phyloP scores from a whole-genome alignment of 1,140 invertebrate species.

The Brachionus manjavacas region DNA sequence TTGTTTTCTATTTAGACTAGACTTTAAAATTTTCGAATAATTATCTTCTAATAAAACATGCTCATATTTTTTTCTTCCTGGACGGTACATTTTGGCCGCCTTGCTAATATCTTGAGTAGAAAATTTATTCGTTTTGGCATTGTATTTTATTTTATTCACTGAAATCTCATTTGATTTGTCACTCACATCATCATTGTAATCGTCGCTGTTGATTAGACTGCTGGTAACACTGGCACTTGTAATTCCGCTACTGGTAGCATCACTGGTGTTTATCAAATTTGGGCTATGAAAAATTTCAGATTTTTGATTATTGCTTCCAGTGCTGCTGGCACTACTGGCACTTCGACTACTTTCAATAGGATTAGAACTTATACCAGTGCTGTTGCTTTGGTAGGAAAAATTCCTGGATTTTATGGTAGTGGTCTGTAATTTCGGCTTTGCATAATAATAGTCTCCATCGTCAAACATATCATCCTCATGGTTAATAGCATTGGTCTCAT shows the following conservation, averaged over 20 bases:
- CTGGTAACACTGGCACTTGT: slow-evolving; percentile 1
- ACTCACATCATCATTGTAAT: slow-evolving; percentile 13
- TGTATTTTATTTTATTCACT: slow-evolving; percentile 37
- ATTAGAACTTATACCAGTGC: slow-evolving; percentile 11
- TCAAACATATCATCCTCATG: slow-evolving; percentile 14
- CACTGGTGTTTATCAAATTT: slow-evolving; percentile 17
- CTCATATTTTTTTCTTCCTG: neutral
- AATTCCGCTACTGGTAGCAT: slow-evolving; percentile 25
- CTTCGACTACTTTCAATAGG: neutral
- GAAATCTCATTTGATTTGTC: neutral
- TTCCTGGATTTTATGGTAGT: neutral
- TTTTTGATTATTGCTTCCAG: neutral
- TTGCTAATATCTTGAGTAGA: neutral
- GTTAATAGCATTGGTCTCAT: neutral
- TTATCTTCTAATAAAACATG: neutral
- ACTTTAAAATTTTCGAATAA: slow-evolving; percentile 10
- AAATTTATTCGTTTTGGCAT: slow-evolving; percentile 34
- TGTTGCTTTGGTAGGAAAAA: neutral
- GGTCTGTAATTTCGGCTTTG: slow-evolving; percentile 3
- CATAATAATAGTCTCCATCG: slow-evolving; percentile 29
- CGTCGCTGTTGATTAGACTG: slow-evolving; percentile 23
- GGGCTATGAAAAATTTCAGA: neutral
- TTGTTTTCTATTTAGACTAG: neutral
- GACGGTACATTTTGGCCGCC: neutral
- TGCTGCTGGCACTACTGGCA: neutral